Evolutionary conservation across 1,140 invertebrate genomes (phyloP), one percentile per base, ranked within the genome.

Genomic region (Anastrepha obliqua): DNA sequence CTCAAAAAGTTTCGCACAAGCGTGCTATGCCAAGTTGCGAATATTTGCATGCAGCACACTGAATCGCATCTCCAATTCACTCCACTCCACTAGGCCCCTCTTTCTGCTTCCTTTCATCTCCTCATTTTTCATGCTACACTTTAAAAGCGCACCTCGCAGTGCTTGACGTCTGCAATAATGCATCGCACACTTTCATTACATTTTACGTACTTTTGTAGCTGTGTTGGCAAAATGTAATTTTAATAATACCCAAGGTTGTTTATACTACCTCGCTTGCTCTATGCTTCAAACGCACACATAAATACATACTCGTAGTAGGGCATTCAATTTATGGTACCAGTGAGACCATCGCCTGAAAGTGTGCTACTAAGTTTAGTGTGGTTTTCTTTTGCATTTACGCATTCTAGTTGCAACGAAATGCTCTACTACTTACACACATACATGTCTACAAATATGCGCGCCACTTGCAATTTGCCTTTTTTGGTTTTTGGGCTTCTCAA

Each of bases 361-460:
- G 70, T 74, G 39, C 74, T 13, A 81, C 47, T 55, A 11, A 1
- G 7, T 81, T 81, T 4, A 4, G n/a, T 58, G 44, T 55, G n/a
- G 7, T 55, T 81, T 29, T 29, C 42, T 81, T 47, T 81, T 55
- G 74, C 51, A 55, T 81, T 81, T 55, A 58, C 47, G 20, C 74
- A 55, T 20, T n/a, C 7, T n/a, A 81, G 42, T 55, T 81, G 47
- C 74, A 55, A 15, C 2, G n/a, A 58, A 20, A 29, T 20, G 51
- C 8, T 9, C 7, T 13, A 8, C 4, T 15, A 62, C 60, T 17
- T 62, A 62, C 8, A 62, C 15, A 62, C 60, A n/a, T 62, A 17
- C 60, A 62, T n/a, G 15, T 2, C 15, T 62, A 62, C 60, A 15
- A 13, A 62, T 62, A 62, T 62, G 8, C 1, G 1, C 29, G 29